These are phyloP conservation scores for Pseudolaguvia tuberculata DNA, from an alignment of 2,113 vertebrate genomes.

Conservation along the genomic window DNA sequence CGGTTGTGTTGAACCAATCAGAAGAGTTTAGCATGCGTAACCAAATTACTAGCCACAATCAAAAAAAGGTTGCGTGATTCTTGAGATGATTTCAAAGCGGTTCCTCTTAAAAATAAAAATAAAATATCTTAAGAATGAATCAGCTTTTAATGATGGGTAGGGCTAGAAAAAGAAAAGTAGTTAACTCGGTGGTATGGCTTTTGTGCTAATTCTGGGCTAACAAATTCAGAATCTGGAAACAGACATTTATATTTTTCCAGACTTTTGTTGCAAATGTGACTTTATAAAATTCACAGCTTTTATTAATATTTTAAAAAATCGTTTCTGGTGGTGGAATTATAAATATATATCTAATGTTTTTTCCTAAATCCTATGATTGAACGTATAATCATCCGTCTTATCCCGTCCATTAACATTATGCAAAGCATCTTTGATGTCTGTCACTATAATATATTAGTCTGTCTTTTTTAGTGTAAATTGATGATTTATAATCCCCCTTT, in stretches of 20 bases:
- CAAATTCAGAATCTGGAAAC: too few species aligned
- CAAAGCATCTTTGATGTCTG: constrained; percentile 48
- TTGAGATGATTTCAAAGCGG: too few species aligned
- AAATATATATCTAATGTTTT: neutral
- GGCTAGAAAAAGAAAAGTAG: too few species aligned
- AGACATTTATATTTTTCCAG: too few species aligned
- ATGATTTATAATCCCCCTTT: too few species aligned
- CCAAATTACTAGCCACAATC: too few species aligned
- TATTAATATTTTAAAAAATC: neutral
- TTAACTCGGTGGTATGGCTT: too few species aligned
- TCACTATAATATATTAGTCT: constrained; percentile 61
- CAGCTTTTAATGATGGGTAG: neutral
- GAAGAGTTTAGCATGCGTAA: neutral
- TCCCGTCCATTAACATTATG: constrained; percentile 53
- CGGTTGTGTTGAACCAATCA: neutral
- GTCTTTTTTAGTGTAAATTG: constrained; percentile 54
- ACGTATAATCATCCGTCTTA: constrained; percentile 31
- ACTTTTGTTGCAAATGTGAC: too few species aligned
- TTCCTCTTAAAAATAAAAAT: too few species aligned
- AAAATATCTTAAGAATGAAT: neutral
- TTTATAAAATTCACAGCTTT: neutral
- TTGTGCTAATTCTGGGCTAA: too few species aligned
- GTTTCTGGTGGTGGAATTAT: neutral
- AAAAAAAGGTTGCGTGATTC: too few species aligned
- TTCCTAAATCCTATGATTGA: constrained; percentile 33